These are phyloP conservation scores for Dreissena rostriformis DNA, from an alignment of 1,140 invertebrate genomes.

Conservation along the genomic window DNA sequence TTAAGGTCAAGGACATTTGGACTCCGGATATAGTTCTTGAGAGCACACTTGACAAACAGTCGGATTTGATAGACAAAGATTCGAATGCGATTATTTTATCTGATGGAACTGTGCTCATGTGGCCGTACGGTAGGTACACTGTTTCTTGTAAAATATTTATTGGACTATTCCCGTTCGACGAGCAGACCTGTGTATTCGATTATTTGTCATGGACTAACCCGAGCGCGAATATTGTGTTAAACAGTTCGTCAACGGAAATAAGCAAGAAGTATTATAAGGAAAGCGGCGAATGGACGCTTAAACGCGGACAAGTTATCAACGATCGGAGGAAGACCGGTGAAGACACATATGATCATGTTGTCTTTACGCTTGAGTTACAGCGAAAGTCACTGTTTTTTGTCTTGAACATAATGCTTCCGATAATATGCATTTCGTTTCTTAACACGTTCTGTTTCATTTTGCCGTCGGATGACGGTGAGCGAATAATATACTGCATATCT, in stretches of 20 bases:
- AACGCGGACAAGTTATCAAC: background rate
- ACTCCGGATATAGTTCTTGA: constrained; percentile 20
- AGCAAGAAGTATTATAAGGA: constrained; percentile 10
- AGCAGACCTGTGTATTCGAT: constrained; percentile 97
- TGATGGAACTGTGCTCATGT: constrained; percentile 25
- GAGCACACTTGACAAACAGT: constrained; percentile 25
- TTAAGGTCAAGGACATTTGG: constrained; percentile 31
- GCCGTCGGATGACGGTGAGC: constrained; percentile 53
- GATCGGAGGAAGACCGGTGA: background rate
- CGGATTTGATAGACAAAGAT: constrained; percentile 20
- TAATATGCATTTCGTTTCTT: constrained; percentile 54
- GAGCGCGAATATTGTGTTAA: constrained; percentile 17
- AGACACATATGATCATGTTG: constrained; percentile 34
- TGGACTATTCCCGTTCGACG: constrained; percentile 87
- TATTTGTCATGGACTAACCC: constrained; percentile 97
- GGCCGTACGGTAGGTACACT: constrained; percentile 40
- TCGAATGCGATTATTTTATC: constrained; percentile 8
- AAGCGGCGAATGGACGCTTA: constrained; percentile 43
- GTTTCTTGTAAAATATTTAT: constrained; percentile 88
- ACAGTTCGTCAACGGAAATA: background rate
- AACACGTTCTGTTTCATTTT: constrained; percentile 53
- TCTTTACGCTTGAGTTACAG: constrained; percentile 10
- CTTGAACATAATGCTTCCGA: constrained; percentile 58
- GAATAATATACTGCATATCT: constrained; percentile 54
- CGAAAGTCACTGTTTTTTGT: constrained; percentile 39